Conservation (phyloP, 2,113 vertebrate species). For the Sorex fumeus region DNA sequence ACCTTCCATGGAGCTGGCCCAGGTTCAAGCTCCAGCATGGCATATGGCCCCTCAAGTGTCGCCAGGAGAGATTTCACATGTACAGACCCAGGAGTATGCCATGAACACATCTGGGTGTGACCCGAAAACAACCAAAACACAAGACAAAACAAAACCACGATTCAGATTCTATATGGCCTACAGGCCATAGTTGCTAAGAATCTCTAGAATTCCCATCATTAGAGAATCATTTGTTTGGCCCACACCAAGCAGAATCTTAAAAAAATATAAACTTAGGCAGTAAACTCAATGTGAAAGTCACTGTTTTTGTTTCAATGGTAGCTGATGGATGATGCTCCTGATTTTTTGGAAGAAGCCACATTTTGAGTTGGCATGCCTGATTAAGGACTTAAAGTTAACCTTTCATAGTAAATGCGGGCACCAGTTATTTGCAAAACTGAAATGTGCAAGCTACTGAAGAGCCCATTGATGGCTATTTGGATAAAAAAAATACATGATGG, state of each 20-base stretch:
- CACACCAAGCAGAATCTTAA: not conserved
- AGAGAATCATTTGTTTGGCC: not conserved
- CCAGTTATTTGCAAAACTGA: no score
- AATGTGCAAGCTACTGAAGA: no score
- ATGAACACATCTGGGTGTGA: no score
- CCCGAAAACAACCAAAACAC: no score
- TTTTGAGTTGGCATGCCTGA: not conserved
- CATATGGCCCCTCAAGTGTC: no score
- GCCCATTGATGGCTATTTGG: no score
- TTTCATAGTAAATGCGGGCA: not conserved
- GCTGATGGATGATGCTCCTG: not conserved
- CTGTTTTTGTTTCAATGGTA: not conserved
- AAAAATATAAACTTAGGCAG: slow-evolving; percentile 6
- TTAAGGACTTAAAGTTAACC: not conserved
- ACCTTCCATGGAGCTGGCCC: no score
- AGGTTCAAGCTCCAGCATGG: no score
- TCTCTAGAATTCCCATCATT: not conserved
- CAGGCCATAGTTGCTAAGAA: not conserved
- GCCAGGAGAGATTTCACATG: no score
- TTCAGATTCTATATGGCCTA: not conserved
- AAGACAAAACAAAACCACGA: not conserved
- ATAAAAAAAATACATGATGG: no score
- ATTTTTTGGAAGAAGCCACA: not conserved
- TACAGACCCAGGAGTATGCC: no score
- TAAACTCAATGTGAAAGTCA: not conserved